A percentile compares a stretch with the other conserved stretches of the same genome.
These are phyloP conservation scores for Pagrus major DNA, from an alignment of 2,113 vertebrate genomes.

Conservation along the genomic window DNA sequence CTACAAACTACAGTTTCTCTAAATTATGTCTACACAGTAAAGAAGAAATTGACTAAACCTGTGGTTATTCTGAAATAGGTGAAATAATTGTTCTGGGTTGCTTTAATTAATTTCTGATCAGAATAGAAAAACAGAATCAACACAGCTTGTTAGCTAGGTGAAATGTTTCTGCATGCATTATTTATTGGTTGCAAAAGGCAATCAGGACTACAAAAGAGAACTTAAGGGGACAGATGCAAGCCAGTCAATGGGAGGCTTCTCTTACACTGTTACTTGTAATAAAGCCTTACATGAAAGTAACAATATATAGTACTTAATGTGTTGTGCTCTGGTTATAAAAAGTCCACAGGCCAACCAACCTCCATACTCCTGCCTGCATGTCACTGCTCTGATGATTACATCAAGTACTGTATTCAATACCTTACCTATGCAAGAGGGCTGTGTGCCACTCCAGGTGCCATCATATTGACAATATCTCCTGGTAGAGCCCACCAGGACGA, in stretches of 20 bases:
- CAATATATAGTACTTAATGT: background rate
- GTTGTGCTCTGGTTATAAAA: background rate
- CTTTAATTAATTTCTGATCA: constrained; percentile 26
- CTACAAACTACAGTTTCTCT: background rate
- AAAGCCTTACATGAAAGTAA: background rate
- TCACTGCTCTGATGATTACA: background rate
- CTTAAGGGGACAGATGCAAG: background rate
- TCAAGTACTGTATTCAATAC: background rate
- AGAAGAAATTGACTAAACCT: background rate
- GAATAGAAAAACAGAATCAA: constrained; percentile 24
- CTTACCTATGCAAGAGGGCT: constrained; percentile 97
- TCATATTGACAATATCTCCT: constrained; percentile 96
- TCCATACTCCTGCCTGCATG: background rate
- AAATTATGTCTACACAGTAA: background rate
- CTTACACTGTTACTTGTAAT: background rate
- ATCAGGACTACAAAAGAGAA: background rate
- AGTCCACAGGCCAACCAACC: background rate
- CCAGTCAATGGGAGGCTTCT: background rate
- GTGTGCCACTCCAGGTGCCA: constrained; percentile 95
- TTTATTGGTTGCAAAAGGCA: constrained; percentile 1
- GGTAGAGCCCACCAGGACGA: constrained; percentile 93
- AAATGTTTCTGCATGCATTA: constrained; percentile 27
- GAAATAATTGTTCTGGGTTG: background rate
- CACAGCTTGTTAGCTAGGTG: constrained; percentile 24
- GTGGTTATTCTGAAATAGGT: background rate